Conservation (phyloP, 53 echinoderm and acorn worm genomes). For the Stichopus horrens region DNA sequence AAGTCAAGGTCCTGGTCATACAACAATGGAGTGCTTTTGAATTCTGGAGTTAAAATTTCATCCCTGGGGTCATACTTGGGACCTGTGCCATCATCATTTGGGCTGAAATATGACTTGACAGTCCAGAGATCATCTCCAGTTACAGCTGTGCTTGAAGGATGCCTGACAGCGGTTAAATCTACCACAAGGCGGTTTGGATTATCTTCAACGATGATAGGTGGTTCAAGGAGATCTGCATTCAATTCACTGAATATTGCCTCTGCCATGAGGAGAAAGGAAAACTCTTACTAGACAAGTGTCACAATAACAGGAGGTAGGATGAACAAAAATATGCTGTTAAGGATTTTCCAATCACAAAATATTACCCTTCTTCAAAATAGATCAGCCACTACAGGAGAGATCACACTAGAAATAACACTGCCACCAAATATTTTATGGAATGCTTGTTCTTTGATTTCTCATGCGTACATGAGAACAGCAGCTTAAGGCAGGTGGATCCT, state of each 20-base stretch:
- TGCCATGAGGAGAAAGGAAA: conserved; percentile 26
- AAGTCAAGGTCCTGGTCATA: conserved; percentile 62
- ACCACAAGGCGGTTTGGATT: conserved; percentile 60
- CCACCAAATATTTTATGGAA: too few species aligned
- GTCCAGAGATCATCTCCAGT: conserved; percentile 69
- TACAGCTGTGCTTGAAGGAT: conserved; percentile 67
- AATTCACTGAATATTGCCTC: conserved; percentile 84
- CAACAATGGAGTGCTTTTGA: conserved; percentile 54
- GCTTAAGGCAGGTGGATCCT: too few species aligned
- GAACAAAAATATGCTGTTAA: background rate
- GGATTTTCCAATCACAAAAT: background rate
- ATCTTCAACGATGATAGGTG: conserved; percentile 72
- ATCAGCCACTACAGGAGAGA: too few species aligned
- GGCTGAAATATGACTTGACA: conserved; percentile 66
- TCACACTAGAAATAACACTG: too few species aligned
- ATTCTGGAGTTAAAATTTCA: conserved; percentile 61
- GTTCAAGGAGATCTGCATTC: conserved; percentile 63
- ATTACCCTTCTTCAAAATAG: too few species aligned
- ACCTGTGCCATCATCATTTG: conserved; percentile 65
- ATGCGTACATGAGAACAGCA: too few species aligned
- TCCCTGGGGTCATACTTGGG: conserved; percentile 62
- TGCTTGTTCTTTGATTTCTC: too few species aligned
- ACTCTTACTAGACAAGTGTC: background rate
- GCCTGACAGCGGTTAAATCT: conserved; percentile 69
- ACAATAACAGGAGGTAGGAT: background rate